These are phyloP conservation scores for Momotus momota DNA, from an alignment of 2,797 vertebrate species.

Conservation along the genomic window DNA sequence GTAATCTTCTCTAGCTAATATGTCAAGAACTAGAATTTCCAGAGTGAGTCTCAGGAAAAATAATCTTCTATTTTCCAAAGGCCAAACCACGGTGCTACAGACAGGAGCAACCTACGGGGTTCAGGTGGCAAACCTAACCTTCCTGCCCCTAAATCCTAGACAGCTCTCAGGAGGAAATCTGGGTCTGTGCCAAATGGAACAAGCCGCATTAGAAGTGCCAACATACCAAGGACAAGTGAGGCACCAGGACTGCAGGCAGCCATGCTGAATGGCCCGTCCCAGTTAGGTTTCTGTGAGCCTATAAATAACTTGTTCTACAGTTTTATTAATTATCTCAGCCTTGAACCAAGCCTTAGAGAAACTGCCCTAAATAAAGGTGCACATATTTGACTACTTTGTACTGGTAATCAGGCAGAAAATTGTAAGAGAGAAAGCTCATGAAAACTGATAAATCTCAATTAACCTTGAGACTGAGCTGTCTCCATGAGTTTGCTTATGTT, in stretches of 20 bases:
- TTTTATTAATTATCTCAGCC: not conserved
- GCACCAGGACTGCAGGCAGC: not conserved
- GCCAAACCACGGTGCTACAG: not conserved
- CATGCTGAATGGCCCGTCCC: not conserved
- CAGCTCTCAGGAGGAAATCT: not conserved
- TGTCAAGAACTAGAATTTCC: not conserved
- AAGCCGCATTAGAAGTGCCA: not conserved
- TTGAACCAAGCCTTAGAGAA: not conserved
- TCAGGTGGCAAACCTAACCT: not conserved
- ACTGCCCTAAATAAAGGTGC: not conserved
- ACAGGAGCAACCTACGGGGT: not conserved
- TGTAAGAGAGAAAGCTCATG: not conserved
- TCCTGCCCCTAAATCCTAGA: not conserved
- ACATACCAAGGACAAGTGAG: not conserved
- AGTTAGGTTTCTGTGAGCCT: not conserved
- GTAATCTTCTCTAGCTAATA: not conserved
- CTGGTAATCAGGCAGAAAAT: not conserved
- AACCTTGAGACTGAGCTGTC: not conserved
- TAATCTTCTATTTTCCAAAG: not conserved
- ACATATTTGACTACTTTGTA: not conserved
- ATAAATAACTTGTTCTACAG: not conserved
- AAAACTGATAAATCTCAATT: not conserved
- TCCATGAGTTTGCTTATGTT: not conserved
- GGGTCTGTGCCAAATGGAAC: not conserved
- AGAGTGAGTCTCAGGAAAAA: not conserved